phyloP scores from a whole-genome alignment of 2,888 invertebrate genomes.

The Nephrotoma flavescens region DNA sequence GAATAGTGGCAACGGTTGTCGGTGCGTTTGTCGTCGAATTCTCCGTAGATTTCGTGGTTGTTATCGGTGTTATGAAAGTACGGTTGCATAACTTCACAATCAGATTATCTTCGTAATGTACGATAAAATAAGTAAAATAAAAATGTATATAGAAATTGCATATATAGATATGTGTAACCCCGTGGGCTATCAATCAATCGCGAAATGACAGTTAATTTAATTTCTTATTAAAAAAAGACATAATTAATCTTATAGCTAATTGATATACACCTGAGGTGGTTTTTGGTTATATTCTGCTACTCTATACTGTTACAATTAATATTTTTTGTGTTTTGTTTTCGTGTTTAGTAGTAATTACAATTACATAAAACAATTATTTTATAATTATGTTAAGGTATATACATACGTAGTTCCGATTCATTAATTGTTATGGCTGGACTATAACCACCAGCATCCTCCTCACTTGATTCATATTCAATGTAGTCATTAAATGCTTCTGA shows the following conservation, averaged over 20 bases:
- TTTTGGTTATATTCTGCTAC: not conserved
- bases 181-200: not conserved
- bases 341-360: too few species aligned
- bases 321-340: not conserved
- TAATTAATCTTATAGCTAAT: not conserved
- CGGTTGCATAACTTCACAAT: not conserved
- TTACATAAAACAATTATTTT: too few species aligned
- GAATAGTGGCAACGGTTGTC: too few species aligned
- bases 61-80: too few species aligned
- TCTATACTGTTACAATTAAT: not conserved
- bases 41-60: too few species aligned
- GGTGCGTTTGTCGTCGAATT: too few species aligned
- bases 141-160: not conserved
- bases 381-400: not conserved
- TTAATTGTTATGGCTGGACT: not conserved
- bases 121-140: not conserved
- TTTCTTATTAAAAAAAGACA: not conserved
- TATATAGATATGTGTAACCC: not conserved
- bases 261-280: not conserved
- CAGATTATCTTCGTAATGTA: not conserved
- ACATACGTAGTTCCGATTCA: not conserved
- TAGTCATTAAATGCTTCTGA: not conserved
- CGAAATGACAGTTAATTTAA: not conserved
- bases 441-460: not conserved
- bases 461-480: not conserved